phyloP scores from a whole-genome alignment of 2,113 vertebrate genomes.

The Isurus oxyrinchus region DNA sequence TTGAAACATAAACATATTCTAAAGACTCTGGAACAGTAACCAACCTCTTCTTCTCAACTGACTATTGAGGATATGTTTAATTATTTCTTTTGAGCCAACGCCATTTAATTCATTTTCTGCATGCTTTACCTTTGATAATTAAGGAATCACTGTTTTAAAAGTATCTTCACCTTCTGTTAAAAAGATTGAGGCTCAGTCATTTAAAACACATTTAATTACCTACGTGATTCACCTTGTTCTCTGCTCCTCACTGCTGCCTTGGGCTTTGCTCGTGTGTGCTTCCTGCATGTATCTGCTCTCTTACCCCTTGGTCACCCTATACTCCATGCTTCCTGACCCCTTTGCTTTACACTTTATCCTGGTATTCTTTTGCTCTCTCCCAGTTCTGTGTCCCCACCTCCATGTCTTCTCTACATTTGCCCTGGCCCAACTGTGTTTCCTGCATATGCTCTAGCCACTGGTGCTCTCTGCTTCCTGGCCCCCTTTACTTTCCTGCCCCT shows the following conservation, averaged over 20 bases:
- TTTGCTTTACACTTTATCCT: background rate
- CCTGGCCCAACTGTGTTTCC: background rate
- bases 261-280: background rate
- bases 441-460: background rate
- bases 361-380: background rate
- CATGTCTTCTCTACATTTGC: background rate
- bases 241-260: background rate
- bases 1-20: background rate
- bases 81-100: background rate
- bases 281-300: background rate
- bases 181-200: background rate
- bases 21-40: background rate
- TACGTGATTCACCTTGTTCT: background rate
- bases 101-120: background rate
- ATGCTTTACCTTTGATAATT: background rate
- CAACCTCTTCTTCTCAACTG: background rate
- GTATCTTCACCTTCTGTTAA: background rate
- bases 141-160: background rate
- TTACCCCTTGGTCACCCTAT: background rate
- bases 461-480: background rate
- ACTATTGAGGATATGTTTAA: background rate
- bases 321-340: background rate
- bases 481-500: background rate
- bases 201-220: background rate
- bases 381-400: background rate